These are phyloP conservation scores for Lamprotornis superbus DNA, from an alignment of 2,113 vertebrate genomes.

Conservation along the genomic window DNA sequence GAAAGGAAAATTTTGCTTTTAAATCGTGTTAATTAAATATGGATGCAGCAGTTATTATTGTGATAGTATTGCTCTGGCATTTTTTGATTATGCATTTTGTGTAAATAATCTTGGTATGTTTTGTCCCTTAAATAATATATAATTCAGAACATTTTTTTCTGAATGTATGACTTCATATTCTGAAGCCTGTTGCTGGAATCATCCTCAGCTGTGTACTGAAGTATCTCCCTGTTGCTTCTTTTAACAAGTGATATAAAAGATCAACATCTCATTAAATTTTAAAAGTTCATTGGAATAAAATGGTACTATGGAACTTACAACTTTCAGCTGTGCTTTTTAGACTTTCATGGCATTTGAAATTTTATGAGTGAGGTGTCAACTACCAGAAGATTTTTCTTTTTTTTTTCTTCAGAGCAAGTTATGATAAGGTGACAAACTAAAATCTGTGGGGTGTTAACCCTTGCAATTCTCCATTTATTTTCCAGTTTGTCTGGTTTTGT, in stretches of 20 bases:
- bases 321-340: slow-evolving; percentile 57
- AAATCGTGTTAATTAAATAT: not conserved
- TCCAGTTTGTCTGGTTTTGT: not conserved
- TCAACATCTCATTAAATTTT: slow-evolving; percentile 67
- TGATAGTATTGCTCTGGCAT: not conserved
- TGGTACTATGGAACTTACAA: not conserved
- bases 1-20: not conserved
- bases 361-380: slow-evolving; percentile 30
- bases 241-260: slow-evolving; percentile 18
- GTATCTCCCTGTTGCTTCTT: slow-evolving; percentile 34
- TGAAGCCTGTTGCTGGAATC: not conserved
- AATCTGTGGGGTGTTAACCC: slow-evolving; percentile 22
- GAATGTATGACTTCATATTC: not conserved
- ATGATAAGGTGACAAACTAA: slow-evolving; percentile 43
- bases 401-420: slow-evolving; percentile 9
- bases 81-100: not conserved
- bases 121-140: not conserved
- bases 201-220: not conserved
- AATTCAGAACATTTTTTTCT: not conserved
- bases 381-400: not conserved
- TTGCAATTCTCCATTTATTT: slow-evolving; percentile 49
- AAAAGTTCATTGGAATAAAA: slow-evolving; percentile 49
- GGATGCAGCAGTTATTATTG: not conserved
- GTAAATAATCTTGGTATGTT: slow-evolving; percentile 19
- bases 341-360: slow-evolving; percentile 36